Evolutionary conservation across 2,888 invertebrate species (phyloP).

Genomic region (Drosophila gaucha): DNA sequence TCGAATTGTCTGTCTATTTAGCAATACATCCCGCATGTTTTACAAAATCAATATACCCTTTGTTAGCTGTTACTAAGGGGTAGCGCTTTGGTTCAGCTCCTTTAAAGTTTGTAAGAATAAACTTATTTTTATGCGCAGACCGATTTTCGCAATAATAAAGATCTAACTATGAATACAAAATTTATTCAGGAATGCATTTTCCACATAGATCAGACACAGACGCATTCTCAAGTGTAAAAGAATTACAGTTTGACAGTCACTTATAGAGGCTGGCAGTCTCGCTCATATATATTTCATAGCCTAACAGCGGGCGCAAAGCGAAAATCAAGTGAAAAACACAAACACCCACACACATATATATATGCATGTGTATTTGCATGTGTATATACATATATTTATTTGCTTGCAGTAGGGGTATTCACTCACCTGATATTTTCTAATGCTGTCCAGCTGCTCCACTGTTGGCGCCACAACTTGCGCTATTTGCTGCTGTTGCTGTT

Average conservation of each 20-base stretch:
- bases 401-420: not conserved
- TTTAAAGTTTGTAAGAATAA: too few relatives aligned
- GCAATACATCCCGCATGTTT: too few relatives aligned
- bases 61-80: too few relatives aligned
- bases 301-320: slow-evolving; percentile 46
- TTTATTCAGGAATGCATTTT: too few relatives aligned
- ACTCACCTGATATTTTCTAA: slow-evolving; percentile 95
- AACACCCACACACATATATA: not conserved
- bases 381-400: not conserved
- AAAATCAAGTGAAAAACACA: not conserved
- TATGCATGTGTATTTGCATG: not conserved
- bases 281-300: slow-evolving; percentile 26
- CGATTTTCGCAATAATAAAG: too few relatives aligned
- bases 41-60: too few relatives aligned
- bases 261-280: slow-evolving; percentile 2
- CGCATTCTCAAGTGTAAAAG: too few relatives aligned
- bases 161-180: too few relatives aligned
- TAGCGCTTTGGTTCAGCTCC: too few relatives aligned
- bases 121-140: too few relatives aligned
- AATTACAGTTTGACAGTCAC: slow-evolving; percentile 17
- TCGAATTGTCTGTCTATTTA: too few relatives aligned
- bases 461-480: slow-evolving; percentile 88
- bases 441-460: slow-evolving; percentile 95
- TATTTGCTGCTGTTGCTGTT: slow-evolving; percentile 77
- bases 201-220: too few relatives aligned